A percentile compares a stretch with the other conserved stretches of the same genome.
These are phyloP conservation scores for Perizoma flavofasciatum DNA, from an alignment of 2,888 invertebrate genomes.

Conservation along the genomic window DNA sequence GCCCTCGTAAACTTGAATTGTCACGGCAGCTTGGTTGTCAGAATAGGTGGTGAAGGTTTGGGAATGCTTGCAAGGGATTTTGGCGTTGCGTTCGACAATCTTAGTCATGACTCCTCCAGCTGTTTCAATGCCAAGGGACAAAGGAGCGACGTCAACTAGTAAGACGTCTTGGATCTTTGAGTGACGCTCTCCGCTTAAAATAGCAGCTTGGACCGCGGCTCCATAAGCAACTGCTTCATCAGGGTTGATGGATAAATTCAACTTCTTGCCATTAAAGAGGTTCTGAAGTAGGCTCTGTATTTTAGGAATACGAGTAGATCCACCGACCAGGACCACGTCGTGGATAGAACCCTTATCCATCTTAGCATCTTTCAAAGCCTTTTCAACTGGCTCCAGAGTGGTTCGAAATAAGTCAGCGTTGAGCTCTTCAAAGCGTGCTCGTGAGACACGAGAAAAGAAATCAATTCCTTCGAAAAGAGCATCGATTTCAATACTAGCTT, in stretches of 20 bases:
- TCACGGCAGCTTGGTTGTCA: conserved; percentile 90
- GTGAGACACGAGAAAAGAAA: conserved; percentile 86
- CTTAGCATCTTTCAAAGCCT: conserved; percentile 90
- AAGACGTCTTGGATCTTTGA: conserved; percentile 87
- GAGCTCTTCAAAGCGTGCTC: conserved; percentile 90
- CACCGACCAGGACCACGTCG: conserved; percentile 92
- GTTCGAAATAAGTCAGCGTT: conserved; percentile 88
- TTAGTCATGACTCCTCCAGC: conserved; percentile 91
- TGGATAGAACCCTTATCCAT: conserved; percentile 89
- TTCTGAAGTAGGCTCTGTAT: conserved; percentile 89
- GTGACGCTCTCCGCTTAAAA: conserved; percentile 88
- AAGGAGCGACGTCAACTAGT: conserved; percentile 83
- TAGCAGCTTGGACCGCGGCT: conserved; percentile 89
- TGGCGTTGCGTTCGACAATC: conserved; percentile 88
- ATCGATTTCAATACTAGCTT: conserved; percentile 89
- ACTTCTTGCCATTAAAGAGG: conserved; percentile 88
- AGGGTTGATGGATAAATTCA: conserved; percentile 90
- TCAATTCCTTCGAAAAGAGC: conserved; percentile 89
- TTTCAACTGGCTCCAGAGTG: conserved; percentile 90
- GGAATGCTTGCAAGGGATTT: conserved; percentile 88
- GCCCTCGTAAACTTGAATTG: conserved; percentile 89
- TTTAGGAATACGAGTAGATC: conserved; percentile 91
- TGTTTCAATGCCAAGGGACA: conserved; percentile 90
- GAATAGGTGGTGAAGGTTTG: conserved; percentile 91
- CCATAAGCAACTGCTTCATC: conserved; percentile 93